Evolutionary conservation across 1,140 invertebrate species (phyloP), one percentile per base, ranked within the genome.

Genomic region (Panagrolaimus sp.): DNA sequence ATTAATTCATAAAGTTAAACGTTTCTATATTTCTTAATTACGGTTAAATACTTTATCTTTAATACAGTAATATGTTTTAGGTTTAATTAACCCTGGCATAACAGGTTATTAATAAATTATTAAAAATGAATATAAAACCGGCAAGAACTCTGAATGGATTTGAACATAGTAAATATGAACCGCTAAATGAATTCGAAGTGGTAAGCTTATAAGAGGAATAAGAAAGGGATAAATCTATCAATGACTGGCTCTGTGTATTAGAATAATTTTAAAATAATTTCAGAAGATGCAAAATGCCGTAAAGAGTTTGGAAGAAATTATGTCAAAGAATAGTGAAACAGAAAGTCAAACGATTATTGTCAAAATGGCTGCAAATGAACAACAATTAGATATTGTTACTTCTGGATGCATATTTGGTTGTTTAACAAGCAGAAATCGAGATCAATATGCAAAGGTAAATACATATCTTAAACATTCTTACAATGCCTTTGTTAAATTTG

Each of bases 211-310:
- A 0, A 4, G 2, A n/a, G n/a, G n/a, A n/a, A n/a, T n/a, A n/a
- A n/a, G n/a, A n/a, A n/a, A n/a, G n/a, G n/a, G n/a, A n/a, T n/a
- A n/a, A n/a, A n/a, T n/a, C n/a, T n/a, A n/a, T n/a, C n/a, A n/a
- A n/a, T n/a, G n/a, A n/a, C n/a, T n/a, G n/a, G n/a, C n/a, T n/a
- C n/a, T n/a, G n/a, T n/a, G n/a, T n/a, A n/a, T n/a, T n/a, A n/a
- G n/a, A n/a, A n/a, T n/a, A n/a, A n/a, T n/a, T n/a, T n/a, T n/a
- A n/a, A n/a, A n/a, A 38, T 38, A 38, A 38, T 51, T 51, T 51
- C 51, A 57, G 51, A 57, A 57, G 27, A 57, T 57, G 51, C 20
- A 57, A 16, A 16, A 8, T 11, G 27, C 20, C n/a, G 51, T 57
- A 27, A 20, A 11, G 9, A 16, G 13, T 27, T 27, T 57, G 14